phyloP scores from a whole-genome alignment of 2,888 invertebrate genomes.

The Hecatera dysodea region DNA sequence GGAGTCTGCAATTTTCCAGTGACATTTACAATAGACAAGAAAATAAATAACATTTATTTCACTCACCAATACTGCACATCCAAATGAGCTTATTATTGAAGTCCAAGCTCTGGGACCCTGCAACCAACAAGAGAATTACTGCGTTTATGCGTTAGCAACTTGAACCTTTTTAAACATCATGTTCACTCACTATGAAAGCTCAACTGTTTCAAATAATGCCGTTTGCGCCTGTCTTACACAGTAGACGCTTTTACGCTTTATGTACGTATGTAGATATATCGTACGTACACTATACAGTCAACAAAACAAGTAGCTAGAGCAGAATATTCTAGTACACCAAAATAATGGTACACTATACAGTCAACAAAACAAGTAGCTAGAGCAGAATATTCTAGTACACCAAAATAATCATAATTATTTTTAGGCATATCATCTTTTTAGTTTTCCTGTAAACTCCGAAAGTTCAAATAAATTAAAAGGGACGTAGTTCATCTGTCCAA shows the following conservation, averaged over 20 bases:
- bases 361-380: constrained; percentile 10
- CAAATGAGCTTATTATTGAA: constrained; percentile 67
- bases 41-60: no score
- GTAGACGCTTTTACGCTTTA: neutral
- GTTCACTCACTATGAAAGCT: neutral
- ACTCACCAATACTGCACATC: constrained; percentile 70
- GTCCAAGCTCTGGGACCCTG: constrained; percentile 69
- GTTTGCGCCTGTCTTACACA: neutral
- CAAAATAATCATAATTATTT: no score
- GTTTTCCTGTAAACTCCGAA: no score
- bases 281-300: constrained; percentile 28
- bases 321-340: neutral
- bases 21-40: no score
- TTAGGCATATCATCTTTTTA: no score
- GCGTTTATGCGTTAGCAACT: neutral
- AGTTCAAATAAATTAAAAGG: no score
- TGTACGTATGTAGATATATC: no score
- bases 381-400: neutral
- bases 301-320: neutral
- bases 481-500: no score
- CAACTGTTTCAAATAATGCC: constrained; percentile 5
- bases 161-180: constrained; percentile 32
- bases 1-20: no score
- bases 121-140: constrained; percentile 44
- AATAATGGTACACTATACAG: constrained; percentile 31